phyloP scores from a whole-genome alignment of 2,888 invertebrate species.

The Diplolepis rosae region DNA sequence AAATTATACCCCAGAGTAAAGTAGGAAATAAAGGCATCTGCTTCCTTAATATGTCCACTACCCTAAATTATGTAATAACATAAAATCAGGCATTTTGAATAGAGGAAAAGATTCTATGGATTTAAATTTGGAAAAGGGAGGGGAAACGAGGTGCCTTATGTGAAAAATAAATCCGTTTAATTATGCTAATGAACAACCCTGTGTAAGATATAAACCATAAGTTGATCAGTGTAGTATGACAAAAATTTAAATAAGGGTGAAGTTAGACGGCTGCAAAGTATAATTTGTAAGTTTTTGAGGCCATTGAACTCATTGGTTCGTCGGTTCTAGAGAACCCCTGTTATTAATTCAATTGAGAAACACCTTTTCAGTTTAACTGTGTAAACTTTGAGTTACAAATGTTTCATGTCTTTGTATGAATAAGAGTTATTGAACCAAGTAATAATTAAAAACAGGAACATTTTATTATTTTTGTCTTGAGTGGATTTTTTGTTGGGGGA shows the following conservation, averaged over 20 bases:
- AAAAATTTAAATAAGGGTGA: conserved; percentile 2
- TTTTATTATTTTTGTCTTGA: no score
- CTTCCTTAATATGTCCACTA: conserved; percentile 5
- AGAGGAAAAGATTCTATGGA: background rate
- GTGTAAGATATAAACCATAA: background rate
- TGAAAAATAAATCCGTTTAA: background rate
- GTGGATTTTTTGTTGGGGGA: no score
- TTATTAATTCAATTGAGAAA: background rate
- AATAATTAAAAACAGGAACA: no score
- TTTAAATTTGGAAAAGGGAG: background rate
- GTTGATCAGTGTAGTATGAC: conserved; percentile 18
- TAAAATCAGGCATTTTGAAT: background rate
- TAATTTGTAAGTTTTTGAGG: background rate
- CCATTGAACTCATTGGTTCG: conserved; percentile 4
- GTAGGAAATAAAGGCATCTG: conserved; percentile 17
- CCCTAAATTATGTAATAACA: background rate
- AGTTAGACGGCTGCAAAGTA: conserved; percentile 9
- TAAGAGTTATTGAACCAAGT: no score
- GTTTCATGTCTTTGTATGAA: no score
- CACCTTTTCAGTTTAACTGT: background rate
- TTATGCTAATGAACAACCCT: background rate
- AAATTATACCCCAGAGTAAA: conserved; percentile 14
- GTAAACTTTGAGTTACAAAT: background rate
- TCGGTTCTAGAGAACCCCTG: background rate
- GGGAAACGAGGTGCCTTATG: background rate